Percentiles rank a stretch among this genome's conserved stretches.
phyloP scores from a whole-genome alignment of 2,113 vertebrate species.

The Campylomormyrus tamandua region DNA sequence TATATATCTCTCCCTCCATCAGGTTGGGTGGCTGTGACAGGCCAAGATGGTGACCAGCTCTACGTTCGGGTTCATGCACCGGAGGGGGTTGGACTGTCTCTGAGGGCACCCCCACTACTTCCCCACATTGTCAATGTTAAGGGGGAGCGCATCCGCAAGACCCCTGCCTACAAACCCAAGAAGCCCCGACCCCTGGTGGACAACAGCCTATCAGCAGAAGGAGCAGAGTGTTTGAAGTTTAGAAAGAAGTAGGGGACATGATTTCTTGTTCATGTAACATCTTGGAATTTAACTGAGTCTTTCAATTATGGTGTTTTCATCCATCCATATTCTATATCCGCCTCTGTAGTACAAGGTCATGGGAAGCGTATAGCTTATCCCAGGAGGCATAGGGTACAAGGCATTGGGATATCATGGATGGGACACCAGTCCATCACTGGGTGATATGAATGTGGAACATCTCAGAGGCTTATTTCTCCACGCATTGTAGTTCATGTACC shows the following conservation, averaged over 20 bases:
- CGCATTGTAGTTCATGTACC: background rate
- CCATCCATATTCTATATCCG: background rate
- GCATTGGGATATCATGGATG: background rate
- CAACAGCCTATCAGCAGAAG: slow-evolving; percentile 27
- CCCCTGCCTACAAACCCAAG: slow-evolving; percentile 63
- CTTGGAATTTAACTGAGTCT: background rate
- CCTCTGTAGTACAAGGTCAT: background rate
- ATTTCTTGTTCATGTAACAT: background rate
- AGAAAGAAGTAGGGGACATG: slow-evolving; percentile 9
- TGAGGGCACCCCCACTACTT: slow-evolving; percentile 72
- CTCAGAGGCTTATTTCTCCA: background rate
- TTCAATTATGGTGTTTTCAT: background rate
- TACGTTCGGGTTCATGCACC: slow-evolving; percentile 68
- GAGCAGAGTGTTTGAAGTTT: slow-evolving; percentile 19
- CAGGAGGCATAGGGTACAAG: background rate
- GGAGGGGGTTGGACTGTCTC: slow-evolving; percentile 34
- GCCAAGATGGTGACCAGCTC: slow-evolving; percentile 50
- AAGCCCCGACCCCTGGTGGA: slow-evolving; percentile 54
- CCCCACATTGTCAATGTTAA: slow-evolving; percentile 67
- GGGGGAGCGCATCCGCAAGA: slow-evolving; percentile 64
- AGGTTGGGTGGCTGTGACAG: slow-evolving; percentile 90
- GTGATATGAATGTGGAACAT: background rate
- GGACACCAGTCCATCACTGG: background rate
- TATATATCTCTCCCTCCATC: background rate
- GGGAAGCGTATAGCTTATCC: background rate